Conservation (phyloP, 2,888 invertebrate species). For the Drosophila hawaiiensis region DNA sequence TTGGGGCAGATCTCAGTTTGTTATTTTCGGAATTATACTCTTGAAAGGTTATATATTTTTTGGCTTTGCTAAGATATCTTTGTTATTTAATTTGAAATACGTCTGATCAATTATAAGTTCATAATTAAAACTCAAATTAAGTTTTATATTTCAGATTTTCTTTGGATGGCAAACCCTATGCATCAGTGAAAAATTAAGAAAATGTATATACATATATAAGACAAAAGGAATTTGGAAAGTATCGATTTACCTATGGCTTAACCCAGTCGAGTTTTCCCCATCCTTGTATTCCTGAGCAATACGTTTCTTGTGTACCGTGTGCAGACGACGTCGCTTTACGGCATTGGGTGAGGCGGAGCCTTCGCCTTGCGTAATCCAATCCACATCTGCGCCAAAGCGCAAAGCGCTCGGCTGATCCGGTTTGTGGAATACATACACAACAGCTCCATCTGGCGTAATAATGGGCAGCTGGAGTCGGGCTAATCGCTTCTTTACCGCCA, state of each 20-base stretch:
- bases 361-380: constrained; percentile 90
- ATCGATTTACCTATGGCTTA: constrained; percentile 32
- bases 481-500: constrained; percentile 91
- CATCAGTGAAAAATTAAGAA: background rate
- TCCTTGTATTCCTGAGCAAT: constrained; percentile 25
- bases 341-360: constrained; percentile 87
- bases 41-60: background rate
- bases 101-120: background rate
- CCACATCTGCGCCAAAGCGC: constrained; percentile 89
- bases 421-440: constrained; percentile 89
- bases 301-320: constrained; percentile 37
- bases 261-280: constrained; percentile 9
- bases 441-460: constrained; percentile 89
- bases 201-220: background rate
- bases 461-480: constrained; percentile 91
- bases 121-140: background rate
- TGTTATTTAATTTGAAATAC: background rate
- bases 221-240: background rate
- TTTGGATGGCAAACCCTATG: background rate
- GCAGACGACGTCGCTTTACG: constrained; percentile 74
- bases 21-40: background rate
- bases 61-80: background rate
- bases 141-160: background rate
- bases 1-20: background rate
- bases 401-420: constrained; percentile 40